Percentiles rank a stretch among this genome's conserved stretches.
Evolutionary conservation across 2,797 vertebrate genomes (phyloP).

Genomic region (Manis pentadactyla): DNA sequence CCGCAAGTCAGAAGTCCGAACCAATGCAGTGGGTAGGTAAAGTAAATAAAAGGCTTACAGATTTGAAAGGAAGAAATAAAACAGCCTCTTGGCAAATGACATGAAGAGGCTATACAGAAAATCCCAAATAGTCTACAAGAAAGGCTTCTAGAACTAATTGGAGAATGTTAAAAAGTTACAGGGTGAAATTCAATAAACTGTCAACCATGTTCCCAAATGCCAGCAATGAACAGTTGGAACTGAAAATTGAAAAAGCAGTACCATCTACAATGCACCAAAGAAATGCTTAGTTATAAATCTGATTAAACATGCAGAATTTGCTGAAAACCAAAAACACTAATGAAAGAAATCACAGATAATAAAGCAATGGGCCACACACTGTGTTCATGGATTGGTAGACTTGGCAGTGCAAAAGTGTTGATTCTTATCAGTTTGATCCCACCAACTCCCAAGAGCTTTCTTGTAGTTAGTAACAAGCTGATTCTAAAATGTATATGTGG

Average conservation of each 20-base stretch:
- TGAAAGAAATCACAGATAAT: not conserved
- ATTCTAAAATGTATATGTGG: not conserved
- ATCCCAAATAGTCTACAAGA: not conserved
- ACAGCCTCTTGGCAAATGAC: not conserved
- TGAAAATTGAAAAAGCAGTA: not conserved
- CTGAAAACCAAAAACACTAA: not conserved
- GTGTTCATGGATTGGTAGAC: fast-evolving
- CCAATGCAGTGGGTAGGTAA: not conserved
- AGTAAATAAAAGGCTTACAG: not conserved
- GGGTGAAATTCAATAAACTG: not conserved
- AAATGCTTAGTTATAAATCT: not conserved
- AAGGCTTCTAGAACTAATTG: not conserved
- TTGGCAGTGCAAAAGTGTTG: fast-evolving
- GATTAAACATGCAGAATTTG: not conserved
- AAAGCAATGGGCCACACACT: not conserved
- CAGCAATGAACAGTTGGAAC: not conserved
- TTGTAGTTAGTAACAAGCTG: not conserved
- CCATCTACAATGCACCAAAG: not conserved
- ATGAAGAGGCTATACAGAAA: not conserved
- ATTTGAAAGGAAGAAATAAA: not conserved
- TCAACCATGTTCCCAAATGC: not conserved
- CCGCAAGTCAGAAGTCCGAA: not conserved
- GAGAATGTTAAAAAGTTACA: not conserved
- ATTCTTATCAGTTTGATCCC: not conserved
- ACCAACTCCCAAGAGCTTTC: not conserved